Evolutionary conservation across 2,888 invertebrate genomes (phyloP).

Genomic region (Enchytraeus crypticus): DNA sequence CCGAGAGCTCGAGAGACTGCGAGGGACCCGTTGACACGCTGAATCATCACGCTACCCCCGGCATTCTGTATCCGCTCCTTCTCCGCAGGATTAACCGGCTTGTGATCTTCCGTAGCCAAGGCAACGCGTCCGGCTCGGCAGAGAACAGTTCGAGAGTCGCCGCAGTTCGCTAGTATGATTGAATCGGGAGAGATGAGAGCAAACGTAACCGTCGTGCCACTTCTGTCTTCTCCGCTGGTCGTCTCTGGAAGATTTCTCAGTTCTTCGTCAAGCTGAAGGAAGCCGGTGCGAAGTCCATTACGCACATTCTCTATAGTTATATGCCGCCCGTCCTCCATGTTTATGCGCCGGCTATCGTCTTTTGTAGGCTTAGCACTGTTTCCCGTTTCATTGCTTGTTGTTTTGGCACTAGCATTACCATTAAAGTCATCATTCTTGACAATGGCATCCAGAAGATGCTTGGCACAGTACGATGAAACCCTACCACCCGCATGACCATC

Average conservation of each 20-base stretch:
- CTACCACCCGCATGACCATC: conserved; percentile 90
- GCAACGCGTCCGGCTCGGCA: conserved; percentile 67
- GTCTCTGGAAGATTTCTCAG: conserved; percentile 74
- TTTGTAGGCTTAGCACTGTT: no score
- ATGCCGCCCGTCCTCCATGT: conserved; percentile 4
- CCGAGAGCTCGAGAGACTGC: conserved; percentile 91
- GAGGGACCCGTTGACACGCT: conserved; percentile 85
- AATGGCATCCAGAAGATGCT: conserved; percentile 61
- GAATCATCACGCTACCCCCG: conserved; percentile 95
- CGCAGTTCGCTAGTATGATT: conserved; percentile 52
- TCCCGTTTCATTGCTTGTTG: no score
- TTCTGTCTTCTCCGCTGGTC: conserved; percentile 75
- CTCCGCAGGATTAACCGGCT: conserved; percentile 61
- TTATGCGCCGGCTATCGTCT: no score
- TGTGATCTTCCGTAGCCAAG: conserved; percentile 90
- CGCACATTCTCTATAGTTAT: conserved; percentile 52
- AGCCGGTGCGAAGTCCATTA: conserved; percentile 53
- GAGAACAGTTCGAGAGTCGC: conserved; percentile 76
- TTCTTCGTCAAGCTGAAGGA: conserved; percentile 65
- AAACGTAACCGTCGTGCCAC: conserved; percentile 97
- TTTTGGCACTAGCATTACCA: no score
- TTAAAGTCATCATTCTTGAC: conserved; percentile 69
- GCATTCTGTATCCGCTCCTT: conserved; percentile 87
- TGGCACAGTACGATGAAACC: conserved; percentile 29
- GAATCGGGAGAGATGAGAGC: conserved; percentile 80